Evolutionary conservation across 2,888 invertebrate species (phyloP), one percentile per base, ranked within the genome.

Genomic region (Amblyjoppa fuscipennis): DNA sequence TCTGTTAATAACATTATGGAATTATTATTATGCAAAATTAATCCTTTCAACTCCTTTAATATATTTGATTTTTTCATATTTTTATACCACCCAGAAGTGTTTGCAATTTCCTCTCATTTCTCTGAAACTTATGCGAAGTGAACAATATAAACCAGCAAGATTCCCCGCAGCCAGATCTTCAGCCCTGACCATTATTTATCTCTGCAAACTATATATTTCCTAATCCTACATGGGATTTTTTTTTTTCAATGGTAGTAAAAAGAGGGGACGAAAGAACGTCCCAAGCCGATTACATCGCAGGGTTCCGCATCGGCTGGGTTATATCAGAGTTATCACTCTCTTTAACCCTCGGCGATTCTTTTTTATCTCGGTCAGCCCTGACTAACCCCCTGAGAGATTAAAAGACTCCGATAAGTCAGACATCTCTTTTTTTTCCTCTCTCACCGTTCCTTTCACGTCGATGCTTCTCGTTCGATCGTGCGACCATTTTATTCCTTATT

Each of bases 191-290:
- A 61, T 61, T 61, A 61, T 28, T 49, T 61, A 61, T 45, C 41
- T 20, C 74, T 1, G 59, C 7, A 61, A 74, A 71, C 25, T 59
- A 45, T 7, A 38, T 45, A 13, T 61, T 16, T 31, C 28, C 13
- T 61, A 31, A 13, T 31, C 13, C 4, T 1, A 31, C 16, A 13
- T 28, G 20, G 11, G 31, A 61, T 11, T 61, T 74, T 11, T 45
- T 59, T 53, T 56, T 61, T 45, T 74, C 74, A 28, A 74, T 45
- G 16, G n/a, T 66, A n/a, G 16, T 49, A 70, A 51, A 38, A n/a
- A 66, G 34, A 66, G 16, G 7, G 4, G 20, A 34, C 9, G 34
- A 38, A 64, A 49, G 20, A 34, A 34, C 49, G 49, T 34, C 31
- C 31, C 3, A 20, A 49, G 51, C 64, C 64, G 51, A 75, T 64